These are phyloP conservation scores for Ctenosaura bakeri DNA, from an alignment of 2,797 vertebrate genomes.

Conservation along the genomic window DNA sequence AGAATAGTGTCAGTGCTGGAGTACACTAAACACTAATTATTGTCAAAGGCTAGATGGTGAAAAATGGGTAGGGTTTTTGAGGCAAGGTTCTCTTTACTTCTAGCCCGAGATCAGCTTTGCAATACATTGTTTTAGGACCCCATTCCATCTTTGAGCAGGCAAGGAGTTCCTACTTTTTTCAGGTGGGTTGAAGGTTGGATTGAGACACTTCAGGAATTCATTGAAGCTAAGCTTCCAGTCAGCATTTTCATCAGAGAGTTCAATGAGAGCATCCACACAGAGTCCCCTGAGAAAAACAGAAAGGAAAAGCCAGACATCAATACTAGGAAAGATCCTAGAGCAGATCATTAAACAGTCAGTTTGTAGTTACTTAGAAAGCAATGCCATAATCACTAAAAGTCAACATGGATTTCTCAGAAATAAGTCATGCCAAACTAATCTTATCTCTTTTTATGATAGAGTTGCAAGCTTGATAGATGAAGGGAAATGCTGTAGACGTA, in stretches of 20 bases:
- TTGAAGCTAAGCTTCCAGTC: slow-evolving; percentile 99
- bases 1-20: not conserved
- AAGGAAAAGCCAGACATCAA: not conserved
- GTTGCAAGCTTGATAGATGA: no score
- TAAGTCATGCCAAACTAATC: no score
- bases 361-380: no score
- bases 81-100: slow-evolving; percentile 8
- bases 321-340: no score
- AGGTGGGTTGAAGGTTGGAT: slow-evolving; percentile 93
- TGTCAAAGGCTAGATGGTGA: not conserved
- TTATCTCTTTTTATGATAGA: no score
- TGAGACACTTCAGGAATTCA: slow-evolving; percentile 98
- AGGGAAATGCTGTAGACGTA: no score
- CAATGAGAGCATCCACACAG: slow-evolving; percentile 96
- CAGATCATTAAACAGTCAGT: no score
- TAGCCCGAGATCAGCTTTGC: slow-evolving; percentile 1
- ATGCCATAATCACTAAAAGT: no score
- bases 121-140: slow-evolving; percentile 27
- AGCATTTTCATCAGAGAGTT: slow-evolving; percentile 97
- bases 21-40: slow-evolving; percentile 15
- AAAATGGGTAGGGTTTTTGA: not conserved
- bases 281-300: slow-evolving; percentile 88
- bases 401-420: no score
- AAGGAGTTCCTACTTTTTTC: slow-evolving; percentile 91
- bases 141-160: not conserved